Percentiles rank a stretch among this genome's conserved stretches.
phyloP scores from a whole-genome alignment of 2,797 vertebrate species.

The Helostoma temminkii region DNA sequence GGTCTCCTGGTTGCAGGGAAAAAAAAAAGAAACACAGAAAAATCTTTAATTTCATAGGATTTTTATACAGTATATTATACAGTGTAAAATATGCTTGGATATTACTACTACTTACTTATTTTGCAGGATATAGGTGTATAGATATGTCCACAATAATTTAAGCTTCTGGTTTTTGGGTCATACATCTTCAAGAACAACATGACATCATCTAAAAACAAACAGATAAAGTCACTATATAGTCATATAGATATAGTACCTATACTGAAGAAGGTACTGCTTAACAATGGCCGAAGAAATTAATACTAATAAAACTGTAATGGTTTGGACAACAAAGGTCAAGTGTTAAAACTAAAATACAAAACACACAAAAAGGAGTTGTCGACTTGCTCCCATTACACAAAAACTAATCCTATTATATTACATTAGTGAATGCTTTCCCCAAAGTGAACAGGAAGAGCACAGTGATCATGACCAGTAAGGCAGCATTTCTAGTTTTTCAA shows the following conservation, averaged over 20 bases:
- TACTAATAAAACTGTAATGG: too few relatives aligned
- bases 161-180: slow-evolving; percentile 98
- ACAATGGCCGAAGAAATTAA: too few relatives aligned
- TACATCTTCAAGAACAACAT: slow-evolving; percentile 99
- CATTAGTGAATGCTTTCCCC: not conserved
- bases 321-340: not conserved
- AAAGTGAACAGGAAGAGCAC: not conserved
- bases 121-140: slow-evolving; percentile 99
- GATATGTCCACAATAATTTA: slow-evolving; percentile 99
- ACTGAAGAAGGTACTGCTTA: not conserved
- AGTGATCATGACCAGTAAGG: slow-evolving; percentile 1
- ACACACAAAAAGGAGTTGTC: not conserved
- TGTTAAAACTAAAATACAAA: not conserved
- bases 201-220: slow-evolving; percentile 90
- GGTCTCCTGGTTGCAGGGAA: slow-evolving; percentile 88
- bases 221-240: slow-evolving; percentile 7
- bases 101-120: slow-evolving; percentile 92
- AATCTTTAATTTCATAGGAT: not conserved
- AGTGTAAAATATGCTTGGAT: not conserved
- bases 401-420: not conserved
- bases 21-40: slow-evolving; percentile 23
- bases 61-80: too few relatives aligned
- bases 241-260: not conserved
- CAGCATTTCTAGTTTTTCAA: slow-evolving; percentile 27
- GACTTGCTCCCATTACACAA: not conserved